These are phyloP conservation scores for Pseudochirops cupreus DNA, from an alignment of 2,797 vertebrate species.

Conservation along the genomic window DNA sequence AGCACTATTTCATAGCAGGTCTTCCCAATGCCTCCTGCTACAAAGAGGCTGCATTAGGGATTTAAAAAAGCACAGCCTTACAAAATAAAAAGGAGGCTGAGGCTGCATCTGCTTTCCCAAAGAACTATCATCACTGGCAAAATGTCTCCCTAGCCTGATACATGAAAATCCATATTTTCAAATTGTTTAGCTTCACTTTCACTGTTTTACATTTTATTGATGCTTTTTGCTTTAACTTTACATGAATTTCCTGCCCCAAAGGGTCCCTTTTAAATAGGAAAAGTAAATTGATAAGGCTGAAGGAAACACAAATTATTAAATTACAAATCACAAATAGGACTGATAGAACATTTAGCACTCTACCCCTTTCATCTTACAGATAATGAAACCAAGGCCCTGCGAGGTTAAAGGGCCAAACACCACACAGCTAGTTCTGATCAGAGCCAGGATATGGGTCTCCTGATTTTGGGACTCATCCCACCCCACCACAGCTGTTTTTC, in stretches of 20 bases:
- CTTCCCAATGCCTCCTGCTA: conserved; percentile 32
- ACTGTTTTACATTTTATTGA: neutral
- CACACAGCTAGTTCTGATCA: neutral
- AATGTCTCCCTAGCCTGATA: neutral
- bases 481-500: neutral
- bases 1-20: conserved; percentile 39
- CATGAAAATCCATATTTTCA: neutral
- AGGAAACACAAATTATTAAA: neutral
- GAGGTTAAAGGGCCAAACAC: neutral
- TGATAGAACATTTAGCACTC: neutral
- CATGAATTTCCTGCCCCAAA: neutral
- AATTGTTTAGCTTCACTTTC: neutral
- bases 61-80: conserved; percentile 57
- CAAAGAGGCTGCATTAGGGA: neutral
- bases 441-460: neutral
- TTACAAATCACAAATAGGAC: neutral
- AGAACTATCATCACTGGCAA: neutral
- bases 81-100: conserved; percentile 45
- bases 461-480: neutral
- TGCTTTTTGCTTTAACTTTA: neutral
- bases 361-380: neutral
- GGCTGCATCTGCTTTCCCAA: neutral
- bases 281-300: neutral
- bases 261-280: neutral
- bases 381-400: neutral